Evolutionary conservation across 1,140 invertebrate genomes (phyloP).

Genomic region (Drosophila varians): DNA sequence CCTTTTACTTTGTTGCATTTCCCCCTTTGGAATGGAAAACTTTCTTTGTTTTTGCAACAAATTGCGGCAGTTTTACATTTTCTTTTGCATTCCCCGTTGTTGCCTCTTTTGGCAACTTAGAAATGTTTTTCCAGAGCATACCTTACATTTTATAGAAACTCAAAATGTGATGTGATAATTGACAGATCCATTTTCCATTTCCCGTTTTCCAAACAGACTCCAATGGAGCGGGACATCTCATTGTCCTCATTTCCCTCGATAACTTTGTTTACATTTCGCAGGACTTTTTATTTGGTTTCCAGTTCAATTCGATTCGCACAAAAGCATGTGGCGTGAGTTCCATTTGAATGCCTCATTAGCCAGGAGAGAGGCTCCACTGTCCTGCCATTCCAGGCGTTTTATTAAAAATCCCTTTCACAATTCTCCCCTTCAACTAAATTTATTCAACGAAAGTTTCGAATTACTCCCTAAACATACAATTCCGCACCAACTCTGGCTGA

Average conservation of each 20-base stretch:
- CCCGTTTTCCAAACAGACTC: conserved; percentile 1
- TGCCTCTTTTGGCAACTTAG: conserved; percentile 32
- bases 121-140: conserved; percentile 25
- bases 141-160: neutral
- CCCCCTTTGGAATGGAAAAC: conserved; percentile 28
- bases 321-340: conserved; percentile 27
- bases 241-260: conserved; percentile 11
- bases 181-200: conserved; percentile 17
- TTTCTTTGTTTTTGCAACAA: conserved; percentile 66
- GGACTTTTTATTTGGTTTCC: conserved; percentile 5
- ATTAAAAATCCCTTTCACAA: no score
- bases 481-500: neutral
- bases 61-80: conserved; percentile 51
- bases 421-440: no score
- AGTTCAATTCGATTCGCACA: conserved; percentile 10
- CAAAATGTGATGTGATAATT: conserved; percentile 6
- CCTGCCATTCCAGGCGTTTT: neutral
- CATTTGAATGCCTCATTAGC: conserved; percentile 36
- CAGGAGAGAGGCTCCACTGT: conserved; percentile 1
- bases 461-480: conserved; percentile 2
- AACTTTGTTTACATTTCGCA: conserved; percentile 26
- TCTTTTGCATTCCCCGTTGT: conserved; percentile 20
- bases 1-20: conserved; percentile 49
- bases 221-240: conserved; percentile 26
- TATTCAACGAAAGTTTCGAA: conserved; percentile 21